Evolutionary conservation across 2,797 vertebrate species (phyloP).

Genomic region (Trichosurus vulpecula): DNA sequence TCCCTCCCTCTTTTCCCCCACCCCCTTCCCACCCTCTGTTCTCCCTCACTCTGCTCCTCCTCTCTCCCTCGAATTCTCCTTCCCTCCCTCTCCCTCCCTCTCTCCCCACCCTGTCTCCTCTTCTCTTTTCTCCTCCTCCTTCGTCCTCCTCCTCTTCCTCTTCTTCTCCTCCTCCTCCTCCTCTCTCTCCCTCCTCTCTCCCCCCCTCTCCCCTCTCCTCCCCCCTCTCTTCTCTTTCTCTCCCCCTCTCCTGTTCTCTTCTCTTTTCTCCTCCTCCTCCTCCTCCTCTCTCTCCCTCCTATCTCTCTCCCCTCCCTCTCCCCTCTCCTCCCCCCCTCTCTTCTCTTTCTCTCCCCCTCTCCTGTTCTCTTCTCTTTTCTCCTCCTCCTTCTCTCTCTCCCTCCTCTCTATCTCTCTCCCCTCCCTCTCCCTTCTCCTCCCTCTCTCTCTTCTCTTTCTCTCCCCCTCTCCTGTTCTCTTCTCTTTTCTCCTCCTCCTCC

Average conservation of each 20-base stretch:
- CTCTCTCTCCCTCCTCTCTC: background rate
- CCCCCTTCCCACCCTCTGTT: too few species aligned
- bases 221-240: background rate
- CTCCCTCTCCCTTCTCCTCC: background rate
- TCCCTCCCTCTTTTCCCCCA: fast-evolving
- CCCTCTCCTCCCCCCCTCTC: background rate
- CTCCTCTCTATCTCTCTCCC: too few species aligned
- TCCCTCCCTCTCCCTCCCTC: background rate
- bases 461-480: background rate
- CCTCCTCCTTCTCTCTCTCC: background rate
- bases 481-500: background rate
- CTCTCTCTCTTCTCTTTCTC: background rate
- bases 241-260: background rate
- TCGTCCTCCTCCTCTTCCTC: background rate
- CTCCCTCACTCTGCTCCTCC: background rate
- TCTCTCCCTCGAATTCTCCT: background rate
- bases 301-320: background rate
- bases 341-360: background rate
- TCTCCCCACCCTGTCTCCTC: too few species aligned
- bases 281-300: background rate
- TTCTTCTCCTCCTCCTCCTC: background rate
- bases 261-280: background rate
- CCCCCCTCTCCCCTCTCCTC: background rate
- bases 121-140: background rate
- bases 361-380: too few species aligned